Evolutionary conservation across 2,797 vertebrate genomes (phyloP).

Genomic region (Microctenopoma steveboyesi): DNA sequence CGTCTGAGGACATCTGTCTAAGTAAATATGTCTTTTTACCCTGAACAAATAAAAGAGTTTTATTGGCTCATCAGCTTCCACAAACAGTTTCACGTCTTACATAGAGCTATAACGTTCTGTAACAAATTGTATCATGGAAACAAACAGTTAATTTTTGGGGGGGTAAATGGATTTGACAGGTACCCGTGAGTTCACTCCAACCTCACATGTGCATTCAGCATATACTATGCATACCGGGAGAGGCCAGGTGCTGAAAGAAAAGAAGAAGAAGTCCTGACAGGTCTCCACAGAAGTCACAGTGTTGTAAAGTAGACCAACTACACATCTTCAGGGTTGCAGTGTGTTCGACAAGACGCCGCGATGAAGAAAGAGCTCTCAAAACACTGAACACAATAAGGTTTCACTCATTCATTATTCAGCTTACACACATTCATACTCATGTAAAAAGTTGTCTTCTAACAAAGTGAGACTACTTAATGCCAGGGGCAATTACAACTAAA

Average conservation of each 20-base stretch:
- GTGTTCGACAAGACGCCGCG: slow-evolving; percentile 28
- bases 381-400: slow-evolving; percentile 10
- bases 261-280: slow-evolving; percentile 61
- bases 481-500: slow-evolving; percentile 11
- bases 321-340: slow-evolving; percentile 19
- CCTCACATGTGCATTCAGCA: slow-evolving; percentile 37
- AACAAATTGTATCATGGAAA: slow-evolving; percentile 14
- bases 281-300: slow-evolving; percentile 68
- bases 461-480: slow-evolving; percentile 16
- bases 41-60: slow-evolving; percentile 20
- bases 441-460: slow-evolving; percentile 6
- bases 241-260: slow-evolving; percentile 72
- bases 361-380: slow-evolving; percentile 17
- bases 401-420: slow-evolving; percentile 42
- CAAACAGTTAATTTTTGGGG: slow-evolving; percentile 6
- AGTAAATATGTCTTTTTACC: slow-evolving; percentile 15
- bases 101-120: slow-evolving; percentile 10
- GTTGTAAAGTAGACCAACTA: slow-evolving; percentile 63
- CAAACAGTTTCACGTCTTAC: slow-evolving; percentile 19
- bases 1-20: slow-evolving; percentile 24
- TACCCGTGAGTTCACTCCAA: slow-evolving; percentile 27
- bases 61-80: not conserved
- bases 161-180: slow-evolving; percentile 31
- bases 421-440: slow-evolving; percentile 1
- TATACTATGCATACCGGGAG: slow-evolving; percentile 65